Conservation (phyloP, 2,888 invertebrate species). For the Drepana falcataria region DNA sequence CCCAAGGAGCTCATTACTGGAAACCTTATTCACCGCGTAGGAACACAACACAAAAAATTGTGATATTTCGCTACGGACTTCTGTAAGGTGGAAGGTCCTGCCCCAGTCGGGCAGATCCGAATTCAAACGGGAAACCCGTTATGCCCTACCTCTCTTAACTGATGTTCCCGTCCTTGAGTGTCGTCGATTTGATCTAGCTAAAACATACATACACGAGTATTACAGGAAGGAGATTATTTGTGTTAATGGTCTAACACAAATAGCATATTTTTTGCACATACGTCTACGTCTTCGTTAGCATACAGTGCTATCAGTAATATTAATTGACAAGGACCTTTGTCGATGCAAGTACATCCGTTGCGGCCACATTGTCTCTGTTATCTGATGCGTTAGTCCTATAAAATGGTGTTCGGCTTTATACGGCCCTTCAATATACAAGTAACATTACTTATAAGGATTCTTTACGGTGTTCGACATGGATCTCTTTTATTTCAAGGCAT, state of each 20-base stretch:
- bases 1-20: too few species aligned
- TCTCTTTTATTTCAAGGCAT: conserved; percentile 43
- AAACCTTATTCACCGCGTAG: too few species aligned
- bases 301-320: conserved; percentile 48
- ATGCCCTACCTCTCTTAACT: too few species aligned
- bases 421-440: conserved; percentile 40
- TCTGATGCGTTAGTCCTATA: conserved; percentile 60
- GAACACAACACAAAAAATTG: too few species aligned
- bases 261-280: conserved; percentile 22
- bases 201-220: too few species aligned
- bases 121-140: too few species aligned
- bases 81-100: too few species aligned
- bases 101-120: too few species aligned
- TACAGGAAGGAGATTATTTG: neutral
- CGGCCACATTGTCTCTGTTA: conserved; percentile 54
- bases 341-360: conserved; percentile 56
- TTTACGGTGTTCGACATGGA: conserved; percentile 32
- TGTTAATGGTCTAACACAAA: conserved; percentile 19
- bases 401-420: conserved; percentile 39
- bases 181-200: too few species aligned
- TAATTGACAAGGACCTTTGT: conserved; percentile 67
- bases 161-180: too few species aligned
- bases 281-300: conserved; percentile 38
- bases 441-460: conserved; percentile 28
- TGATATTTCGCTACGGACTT: too few species aligned